Evolutionary conservation across 2,888 invertebrate species (phyloP).

Genomic region (Labia minor): DNA sequence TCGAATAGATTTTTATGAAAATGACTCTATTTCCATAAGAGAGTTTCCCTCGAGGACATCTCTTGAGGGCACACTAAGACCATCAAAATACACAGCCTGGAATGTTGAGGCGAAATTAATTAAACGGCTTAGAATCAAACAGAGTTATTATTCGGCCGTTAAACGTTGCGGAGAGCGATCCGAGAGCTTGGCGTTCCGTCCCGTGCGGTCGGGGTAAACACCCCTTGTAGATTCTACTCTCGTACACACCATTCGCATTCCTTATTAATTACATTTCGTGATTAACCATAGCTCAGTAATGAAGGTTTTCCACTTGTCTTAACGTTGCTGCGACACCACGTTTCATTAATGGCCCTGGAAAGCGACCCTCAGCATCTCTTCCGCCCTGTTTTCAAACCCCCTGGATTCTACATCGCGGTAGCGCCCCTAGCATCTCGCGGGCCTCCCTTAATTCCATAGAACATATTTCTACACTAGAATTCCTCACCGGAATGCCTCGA

Average conservation of each 20-base stretch:
- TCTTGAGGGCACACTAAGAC: neutral
- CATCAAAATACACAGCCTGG: neutral
- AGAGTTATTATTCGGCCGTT: slow-evolving; percentile 13
- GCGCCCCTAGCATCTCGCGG: no score
- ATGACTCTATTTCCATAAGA: slow-evolving; percentile 3
- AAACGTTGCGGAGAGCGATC: neutral
- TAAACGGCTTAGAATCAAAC: slow-evolving; percentile 13
- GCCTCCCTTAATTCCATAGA: neutral
- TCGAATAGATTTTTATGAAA: neutral
- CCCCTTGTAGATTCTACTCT: slow-evolving; percentile 4
- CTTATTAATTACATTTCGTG: slow-evolving; percentile 13
- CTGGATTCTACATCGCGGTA: neutral
- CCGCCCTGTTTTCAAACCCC: no score
- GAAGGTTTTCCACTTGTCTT: slow-evolving; percentile 13
- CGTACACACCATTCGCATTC: slow-evolving; percentile 13
- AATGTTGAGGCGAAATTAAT: slow-evolving; percentile 13
- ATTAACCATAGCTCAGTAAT: slow-evolving; percentile 13
- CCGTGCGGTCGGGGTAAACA: slow-evolving; percentile 13
- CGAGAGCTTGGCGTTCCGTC: neutral
- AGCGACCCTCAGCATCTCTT: no score
- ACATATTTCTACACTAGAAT: neutral
- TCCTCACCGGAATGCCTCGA: neutral
- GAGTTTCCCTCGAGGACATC: neutral
- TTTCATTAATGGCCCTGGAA: neutral
- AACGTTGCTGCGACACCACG: slow-evolving; percentile 1